A percentile compares a stretch with the other conserved stretches of the same genome.
Evolutionary conservation across 2,888 invertebrate species (phyloP).

Genomic region (Scaptomyza tumidula): DNA sequence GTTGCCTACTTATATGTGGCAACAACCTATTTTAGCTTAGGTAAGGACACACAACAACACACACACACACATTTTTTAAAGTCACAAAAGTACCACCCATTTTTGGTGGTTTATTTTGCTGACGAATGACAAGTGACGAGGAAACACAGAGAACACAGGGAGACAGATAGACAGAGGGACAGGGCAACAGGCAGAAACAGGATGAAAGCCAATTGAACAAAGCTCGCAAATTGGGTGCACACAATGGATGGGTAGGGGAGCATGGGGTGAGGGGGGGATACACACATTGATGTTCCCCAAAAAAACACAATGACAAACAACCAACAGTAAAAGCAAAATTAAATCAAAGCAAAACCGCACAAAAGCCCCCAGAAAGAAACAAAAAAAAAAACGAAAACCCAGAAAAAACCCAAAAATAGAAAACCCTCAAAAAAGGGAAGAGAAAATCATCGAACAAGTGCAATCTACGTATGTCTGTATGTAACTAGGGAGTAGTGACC

Average conservation of each 20-base stretch:
- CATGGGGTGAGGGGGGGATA: neutral
- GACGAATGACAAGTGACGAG: constrained; percentile 24
- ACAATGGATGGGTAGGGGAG: constrained; percentile 25
- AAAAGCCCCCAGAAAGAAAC: constrained; percentile 23
- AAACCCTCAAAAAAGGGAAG: neutral
- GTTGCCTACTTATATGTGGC: constrained; percentile 21
- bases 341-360: constrained; percentile 75
- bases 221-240: constrained; percentile 56
- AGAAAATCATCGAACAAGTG: constrained; percentile 25
- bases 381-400: too few species aligned
- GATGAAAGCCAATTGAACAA: constrained; percentile 61
- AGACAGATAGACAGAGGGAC: constrained; percentile 3
- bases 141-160: constrained; percentile 5
- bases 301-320: constrained; percentile 52
- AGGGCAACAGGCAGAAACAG: constrained; percentile 2
- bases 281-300: constrained; percentile 7
- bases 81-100: neutral
- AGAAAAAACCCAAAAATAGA: constrained; percentile 18
- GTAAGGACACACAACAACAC: constrained; percentile 1
- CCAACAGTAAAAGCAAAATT: constrained; percentile 63
- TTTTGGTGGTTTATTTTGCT: constrained; percentile 37
- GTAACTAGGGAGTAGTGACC: constrained; percentile 31
- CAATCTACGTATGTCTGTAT: constrained; percentile 22
- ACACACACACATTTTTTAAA: constrained; percentile 20
- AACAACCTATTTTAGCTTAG: neutral